Evolutionary conservation across 2,797 vertebrate species (phyloP), one percentile per base, ranked within the genome.

Genomic region (Notolepis coatsorum): DNA sequence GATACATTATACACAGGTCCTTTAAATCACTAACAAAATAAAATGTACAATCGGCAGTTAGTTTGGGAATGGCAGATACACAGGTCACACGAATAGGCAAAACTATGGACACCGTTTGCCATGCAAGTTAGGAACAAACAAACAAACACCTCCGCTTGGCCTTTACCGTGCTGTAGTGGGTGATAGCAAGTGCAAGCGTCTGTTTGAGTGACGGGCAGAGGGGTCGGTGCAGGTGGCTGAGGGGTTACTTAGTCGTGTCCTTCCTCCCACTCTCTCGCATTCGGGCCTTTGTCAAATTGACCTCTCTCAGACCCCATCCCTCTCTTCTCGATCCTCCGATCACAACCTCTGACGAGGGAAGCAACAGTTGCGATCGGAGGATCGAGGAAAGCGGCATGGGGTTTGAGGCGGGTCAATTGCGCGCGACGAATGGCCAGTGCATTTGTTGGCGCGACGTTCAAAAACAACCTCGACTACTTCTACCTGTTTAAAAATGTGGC

Each of bases 1-100:
- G 79, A 76, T 59, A 82, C 66, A 71, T 63, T 78, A 77, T 80
- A 86, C 75, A 79, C 73, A 79, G 66, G 71, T 84, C 63, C 48
- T 73, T 81, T 55, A 80, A 80, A 77, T 72, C 72, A 79, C 81
- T 79, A 76, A 87, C 61, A 66, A 73, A 88, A 68, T 35, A 61
- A 85, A 84, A 82, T 83, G 57, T 87, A 87, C 84, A 88, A 71
- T 89, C 84, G 88, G 84, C 89, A 92, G 90, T 87, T 88, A 84
- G 77, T 79, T 81, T 84, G 59, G 81, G 85, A 84, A 79, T 85
- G 81, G 84, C 82, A 90, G 83, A 87, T 79, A 84, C 68, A 84
- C 71, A 79, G 65, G 68, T 82, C 77, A 84, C 80, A 82, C 78
- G 73, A 79, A 82, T 37, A 82, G 80, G 82, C 67, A 73, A 77